Base-by-base conservation (phyloP, 2,888 invertebrate species). In the Drosophila testacea region DNA sequence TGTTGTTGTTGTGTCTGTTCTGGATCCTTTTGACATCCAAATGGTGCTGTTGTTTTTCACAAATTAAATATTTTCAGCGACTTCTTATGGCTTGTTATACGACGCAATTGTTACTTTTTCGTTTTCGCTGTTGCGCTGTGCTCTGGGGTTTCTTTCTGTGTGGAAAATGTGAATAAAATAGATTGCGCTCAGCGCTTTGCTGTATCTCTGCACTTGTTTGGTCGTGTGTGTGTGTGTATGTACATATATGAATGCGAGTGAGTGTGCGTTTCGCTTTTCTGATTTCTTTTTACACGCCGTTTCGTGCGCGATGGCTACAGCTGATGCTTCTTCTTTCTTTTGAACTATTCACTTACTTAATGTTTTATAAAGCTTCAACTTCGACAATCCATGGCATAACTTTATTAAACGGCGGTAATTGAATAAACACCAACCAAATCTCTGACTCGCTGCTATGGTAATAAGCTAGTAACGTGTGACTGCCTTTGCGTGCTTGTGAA, bases 111-210 rank as follows among this genome's bases (percentile, higher is more conserved):
- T 56, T 79, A 65, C 61, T 83, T 86, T 69, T 70, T 75, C 69
- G 54, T 86, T 69, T 70, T 75, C 69, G 54, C 73, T 73, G 56
- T 61, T 85, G 51, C 57, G 63, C 61, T 84, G 46, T 57, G 64
- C 68, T 83, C 68, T 39, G 56, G 50, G 54, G 72, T 79, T 77
- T 81, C 76, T 79, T 77, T 81, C 76, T 78, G 64, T 73, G 77
- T 78, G 88, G 79, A 88, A 82, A 85, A 76, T 79, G 88, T 83
- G 87, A 82, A 83, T 72, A 79, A 81, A 82, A 82, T 85, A 85
- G 80, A 88, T 84, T 85, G 84, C 88, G 88, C 85, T 88, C 83
- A 67, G 75, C 75, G 73, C 73, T 79, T 82, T 69, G 75, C 73
- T 82, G 66, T 78, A 73, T 77, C 68, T 78, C 76, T 79, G 66